phyloP scores from a whole-genome alignment of 2,888 invertebrate species.

The Rhamphomyia laevipes region DNA sequence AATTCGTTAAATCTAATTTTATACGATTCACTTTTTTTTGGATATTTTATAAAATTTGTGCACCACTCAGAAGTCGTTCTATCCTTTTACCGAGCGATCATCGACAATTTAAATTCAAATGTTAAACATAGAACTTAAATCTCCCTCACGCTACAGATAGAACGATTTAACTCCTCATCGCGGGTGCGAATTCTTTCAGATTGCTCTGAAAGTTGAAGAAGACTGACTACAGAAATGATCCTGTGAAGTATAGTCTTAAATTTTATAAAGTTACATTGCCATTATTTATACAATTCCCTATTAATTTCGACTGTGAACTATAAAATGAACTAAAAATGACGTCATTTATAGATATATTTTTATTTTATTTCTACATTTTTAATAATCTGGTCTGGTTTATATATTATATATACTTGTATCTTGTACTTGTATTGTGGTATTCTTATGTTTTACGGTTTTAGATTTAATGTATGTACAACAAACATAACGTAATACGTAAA shows the following conservation, averaged over 20 bases:
- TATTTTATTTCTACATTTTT: too few relatives aligned
- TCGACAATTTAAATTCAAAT: conserved; percentile 21
- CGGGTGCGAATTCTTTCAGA: conserved; percentile 41
- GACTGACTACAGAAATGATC: conserved; percentile 58
- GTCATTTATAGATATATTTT: too few relatives aligned
- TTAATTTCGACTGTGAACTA: neutral
- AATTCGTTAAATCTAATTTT: too few relatives aligned
- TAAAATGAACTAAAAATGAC: neutral
- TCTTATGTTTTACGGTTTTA: too few relatives aligned
- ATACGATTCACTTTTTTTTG: neutral
- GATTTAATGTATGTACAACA: too few relatives aligned
- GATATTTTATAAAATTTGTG: neutral
- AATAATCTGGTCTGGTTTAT: too few relatives aligned
- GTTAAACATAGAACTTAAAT: conserved; percentile 15
- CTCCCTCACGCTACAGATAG: conserved; percentile 42
- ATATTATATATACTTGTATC: too few relatives aligned
- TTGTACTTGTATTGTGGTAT: too few relatives aligned
- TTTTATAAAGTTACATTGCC: neutral
- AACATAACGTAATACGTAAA: too few relatives aligned
- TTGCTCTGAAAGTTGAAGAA: conserved; percentile 43
- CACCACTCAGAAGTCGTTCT: conserved; percentile 29
- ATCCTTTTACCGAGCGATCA: conserved; percentile 29
- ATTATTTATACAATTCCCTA: neutral
- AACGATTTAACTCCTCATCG: conserved; percentile 46
- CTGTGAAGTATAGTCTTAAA: conserved; percentile 46